phyloP scores from a whole-genome alignment of 2,113 vertebrate species.

The Uria lomvia region DNA sequence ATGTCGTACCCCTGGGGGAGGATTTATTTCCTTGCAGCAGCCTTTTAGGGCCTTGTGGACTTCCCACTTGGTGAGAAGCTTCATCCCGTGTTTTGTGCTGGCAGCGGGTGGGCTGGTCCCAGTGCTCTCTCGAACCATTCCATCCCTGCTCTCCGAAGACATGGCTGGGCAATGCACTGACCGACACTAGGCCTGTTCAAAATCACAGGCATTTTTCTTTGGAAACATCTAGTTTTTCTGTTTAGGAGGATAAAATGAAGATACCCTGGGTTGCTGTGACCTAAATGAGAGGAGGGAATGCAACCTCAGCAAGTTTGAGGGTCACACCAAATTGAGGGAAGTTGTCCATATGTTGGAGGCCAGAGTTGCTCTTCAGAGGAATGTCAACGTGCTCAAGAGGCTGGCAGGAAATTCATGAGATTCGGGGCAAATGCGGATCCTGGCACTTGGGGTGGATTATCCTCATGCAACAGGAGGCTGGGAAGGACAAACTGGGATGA shows the following conservation, averaged over 20 bases:
- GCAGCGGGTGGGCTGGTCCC: not conserved
- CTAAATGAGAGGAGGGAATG: not conserved
- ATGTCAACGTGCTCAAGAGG: not conserved
- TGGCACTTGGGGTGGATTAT: not conserved
- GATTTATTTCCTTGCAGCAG: not conserved
- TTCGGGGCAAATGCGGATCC: not conserved
- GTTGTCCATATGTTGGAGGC: not conserved
- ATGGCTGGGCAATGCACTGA: not conserved
- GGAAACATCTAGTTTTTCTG: not conserved
- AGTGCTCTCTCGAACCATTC: not conserved
- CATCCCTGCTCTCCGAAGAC: not conserved
- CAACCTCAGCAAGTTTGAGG: not conserved
- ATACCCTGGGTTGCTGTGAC: not conserved
- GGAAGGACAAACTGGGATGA: not conserved
- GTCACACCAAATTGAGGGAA: not conserved
- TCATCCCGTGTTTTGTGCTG: not conserved
- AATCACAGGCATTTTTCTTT: not conserved
- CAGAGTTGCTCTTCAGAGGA: not conserved
- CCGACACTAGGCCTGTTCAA: not conserved
- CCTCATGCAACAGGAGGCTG: not conserved
- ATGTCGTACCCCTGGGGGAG: not conserved
- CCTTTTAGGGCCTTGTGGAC: not conserved
- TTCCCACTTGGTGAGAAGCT: not conserved
- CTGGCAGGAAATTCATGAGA: not conserved
- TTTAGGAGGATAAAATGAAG: not conserved